These are phyloP conservation scores for Spea hammondii DNA, from an alignment of 2,797 vertebrate species.

Conservation along the genomic window DNA sequence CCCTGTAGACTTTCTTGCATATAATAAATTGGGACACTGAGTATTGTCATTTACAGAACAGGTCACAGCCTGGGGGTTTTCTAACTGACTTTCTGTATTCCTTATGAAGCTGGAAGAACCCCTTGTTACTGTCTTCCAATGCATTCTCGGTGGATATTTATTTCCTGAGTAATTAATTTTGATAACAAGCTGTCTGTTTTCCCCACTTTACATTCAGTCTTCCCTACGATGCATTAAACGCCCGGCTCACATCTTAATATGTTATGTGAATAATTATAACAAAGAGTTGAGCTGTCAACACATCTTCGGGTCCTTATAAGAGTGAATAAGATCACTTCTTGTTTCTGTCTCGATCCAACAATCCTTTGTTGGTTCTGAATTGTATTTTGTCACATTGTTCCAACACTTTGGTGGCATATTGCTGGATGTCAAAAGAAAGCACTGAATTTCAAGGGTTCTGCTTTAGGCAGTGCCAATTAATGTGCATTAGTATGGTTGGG, in stretches of 20 bases:
- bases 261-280: constrained; percentile 49
- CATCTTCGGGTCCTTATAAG: constrained; percentile 34
- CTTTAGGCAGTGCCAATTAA: background rate
- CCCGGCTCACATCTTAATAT: constrained; percentile 49
- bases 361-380: constrained; percentile 44
- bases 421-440: constrained; percentile 7
- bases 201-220: constrained; percentile 38
- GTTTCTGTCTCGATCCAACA: constrained; percentile 33
- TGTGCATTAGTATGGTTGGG: too few relatives aligned
- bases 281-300: constrained; percentile 39
- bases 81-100: constrained; percentile 37
- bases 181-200: constrained; percentile 50
- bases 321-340: constrained; percentile 28
- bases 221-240: constrained; percentile 33
- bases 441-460: background rate
- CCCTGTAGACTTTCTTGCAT: constrained; percentile 43
- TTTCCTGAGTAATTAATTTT: constrained; percentile 51
- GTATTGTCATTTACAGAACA: constrained; percentile 51
- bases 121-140: constrained; percentile 32
- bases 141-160: constrained; percentile 45
- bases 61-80: constrained; percentile 41
- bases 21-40: constrained; percentile 43
- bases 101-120: constrained; percentile 34
- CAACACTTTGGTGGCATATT: constrained; percentile 17
- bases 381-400: constrained; percentile 39